phyloP scores from a whole-genome alignment of 2,888 invertebrate genomes.

The Homarus gammarus region DNA sequence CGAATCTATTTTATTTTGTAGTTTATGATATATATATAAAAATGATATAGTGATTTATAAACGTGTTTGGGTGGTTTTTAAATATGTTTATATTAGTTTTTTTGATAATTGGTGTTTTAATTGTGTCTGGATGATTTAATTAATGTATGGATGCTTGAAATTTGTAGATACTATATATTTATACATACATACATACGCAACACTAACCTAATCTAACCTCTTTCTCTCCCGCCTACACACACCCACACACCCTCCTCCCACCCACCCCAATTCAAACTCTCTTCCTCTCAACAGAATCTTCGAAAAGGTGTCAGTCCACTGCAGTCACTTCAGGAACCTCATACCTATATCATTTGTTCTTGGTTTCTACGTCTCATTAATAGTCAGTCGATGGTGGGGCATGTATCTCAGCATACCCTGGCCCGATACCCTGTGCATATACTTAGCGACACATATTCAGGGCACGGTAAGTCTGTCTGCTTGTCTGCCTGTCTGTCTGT shows the following conservation, averaged over 20 bases:
- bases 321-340: constrained; percentile 43
- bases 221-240: too few species aligned
- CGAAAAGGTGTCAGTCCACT: constrained; percentile 47
- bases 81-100: too few species aligned
- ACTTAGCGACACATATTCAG: constrained; percentile 44
- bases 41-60: too few species aligned
- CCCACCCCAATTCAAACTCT: background rate
- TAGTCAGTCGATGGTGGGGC: constrained; percentile 57
- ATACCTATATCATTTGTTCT: constrained; percentile 57
- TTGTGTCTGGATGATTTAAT: too few species aligned
- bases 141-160: too few species aligned
- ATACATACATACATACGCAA: too few species aligned
- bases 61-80: constrained; percentile 7
- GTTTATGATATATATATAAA: too few species aligned
- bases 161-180: too few species aligned
- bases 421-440: constrained; percentile 39
- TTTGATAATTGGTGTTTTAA: too few species aligned
- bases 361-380: constrained; percentile 54
- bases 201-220: too few species aligned
- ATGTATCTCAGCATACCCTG: constrained; percentile 53
- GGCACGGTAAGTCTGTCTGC: constrained; percentile 9
- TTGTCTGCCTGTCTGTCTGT: background rate
- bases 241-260: too few species aligned
- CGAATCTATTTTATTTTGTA: constrained; percentile 78
- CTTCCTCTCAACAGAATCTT: constrained; percentile 15